Evolutionary conservation across 2,797 vertebrate genomes (phyloP).

Genomic region (Acanthurus tractus): DNA sequence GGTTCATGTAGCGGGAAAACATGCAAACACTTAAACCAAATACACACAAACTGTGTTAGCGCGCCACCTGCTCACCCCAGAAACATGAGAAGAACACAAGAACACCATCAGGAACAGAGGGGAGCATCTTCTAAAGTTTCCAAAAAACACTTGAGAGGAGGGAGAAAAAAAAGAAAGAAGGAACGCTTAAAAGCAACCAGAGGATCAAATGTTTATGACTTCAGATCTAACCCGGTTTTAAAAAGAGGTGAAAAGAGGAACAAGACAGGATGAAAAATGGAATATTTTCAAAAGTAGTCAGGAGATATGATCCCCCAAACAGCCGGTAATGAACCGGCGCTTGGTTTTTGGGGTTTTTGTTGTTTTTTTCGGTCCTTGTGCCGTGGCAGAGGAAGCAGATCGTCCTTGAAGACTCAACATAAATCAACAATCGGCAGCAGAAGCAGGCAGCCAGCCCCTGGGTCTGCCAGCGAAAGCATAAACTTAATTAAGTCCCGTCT

Average conservation of each 20-base stretch:
- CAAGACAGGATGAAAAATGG: constrained; percentile 6
- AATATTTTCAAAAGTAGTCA: constrained; percentile 37
- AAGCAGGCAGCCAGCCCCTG: constrained; percentile 63
- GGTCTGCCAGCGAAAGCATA: constrained; percentile 84
- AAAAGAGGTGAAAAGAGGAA: constrained; percentile 19
- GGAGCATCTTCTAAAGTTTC: neutral
- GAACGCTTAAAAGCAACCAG: neutral
- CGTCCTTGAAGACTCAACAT: constrained; percentile 81
- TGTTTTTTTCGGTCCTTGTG: constrained; percentile 55
- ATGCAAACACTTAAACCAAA: constrained; percentile 3
- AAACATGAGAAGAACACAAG: constrained; percentile 9
- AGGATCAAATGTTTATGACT: constrained; percentile 21
- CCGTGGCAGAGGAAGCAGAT: constrained; percentile 64
- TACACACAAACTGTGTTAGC: neutral
- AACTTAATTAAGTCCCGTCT: constrained; percentile 86
- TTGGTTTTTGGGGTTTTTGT: constrained; percentile 39
- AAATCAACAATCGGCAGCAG: constrained; percentile 80
- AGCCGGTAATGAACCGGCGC: constrained; percentile 59
- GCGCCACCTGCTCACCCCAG: neutral
- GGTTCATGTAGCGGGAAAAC: neutral
- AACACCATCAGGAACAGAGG: neutral
- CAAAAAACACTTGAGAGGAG: constrained; percentile 2
- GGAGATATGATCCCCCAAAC: constrained; percentile 59
- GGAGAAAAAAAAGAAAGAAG: neutral
- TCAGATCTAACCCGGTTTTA: constrained; percentile 15